Evolutionary conservation across 1,140 invertebrate genomes (phyloP), one percentile per base, ranked within the genome.

Genomic region (Tetraneura akinire): DNA sequence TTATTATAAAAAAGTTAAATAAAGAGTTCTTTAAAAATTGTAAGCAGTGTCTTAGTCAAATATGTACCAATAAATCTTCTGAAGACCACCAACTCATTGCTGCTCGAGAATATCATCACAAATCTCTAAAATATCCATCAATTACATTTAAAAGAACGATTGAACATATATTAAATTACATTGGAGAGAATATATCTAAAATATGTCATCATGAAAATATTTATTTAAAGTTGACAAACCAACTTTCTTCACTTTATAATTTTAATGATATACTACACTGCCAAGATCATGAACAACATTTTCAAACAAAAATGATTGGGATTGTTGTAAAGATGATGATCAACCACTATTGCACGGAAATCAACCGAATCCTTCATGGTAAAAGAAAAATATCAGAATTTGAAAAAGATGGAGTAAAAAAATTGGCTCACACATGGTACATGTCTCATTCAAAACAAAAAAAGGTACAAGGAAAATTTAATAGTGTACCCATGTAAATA

Each of bases 201-300:
- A 49, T 70, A 45, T 47, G 66, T 70, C 66, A 68, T 13, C 64
- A 68, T 49, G n/a, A 45, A 47, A 49, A 70, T 70, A 70, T 70
- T 16, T 16, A 16, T 16, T 16, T 26, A 26, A 47, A 23, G 8
- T 26, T 70, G 13, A 26, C 45, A 18, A 47, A 47, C 11, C 23
- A 60, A 21, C 14, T 70, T 6, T 47, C 45, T 3, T 23, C 66
- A 14, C n/a, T 45, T 26, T 68, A 42, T 68, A 47, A 70, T 14
- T 70, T 70, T 5, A 66, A 66, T n/a, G 32, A 60, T 60, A 29
- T 66, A 42, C n/a, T 66, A 9, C 8, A 66, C 6, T 66, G 62
- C 37, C n/a, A 10, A 37, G 37, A 66, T n/a, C 32, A 66, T 21
- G 62, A 21, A 42, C 8, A 66, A 42, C n/a, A n/a, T 37, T 37